Percentiles rank a stretch among this genome's conserved stretches.
These are phyloP conservation scores for Erythrocercus mccallii DNA, from an alignment of 2,113 vertebrate species.

Conservation along the genomic window DNA sequence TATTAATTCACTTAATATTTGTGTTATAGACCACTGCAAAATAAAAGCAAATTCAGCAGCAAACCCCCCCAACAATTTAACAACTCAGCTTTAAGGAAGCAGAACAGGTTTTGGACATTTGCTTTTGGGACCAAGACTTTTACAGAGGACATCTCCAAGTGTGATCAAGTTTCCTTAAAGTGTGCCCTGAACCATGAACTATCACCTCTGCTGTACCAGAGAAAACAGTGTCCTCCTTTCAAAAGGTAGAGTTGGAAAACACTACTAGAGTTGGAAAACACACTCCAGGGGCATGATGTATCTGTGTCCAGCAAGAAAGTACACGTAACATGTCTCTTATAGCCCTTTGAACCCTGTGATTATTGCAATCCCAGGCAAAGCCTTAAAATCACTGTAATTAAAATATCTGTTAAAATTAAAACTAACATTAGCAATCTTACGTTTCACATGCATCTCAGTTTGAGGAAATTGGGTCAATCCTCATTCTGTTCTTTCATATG, in stretches of 20 bases:
- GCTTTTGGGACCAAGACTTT: neutral
- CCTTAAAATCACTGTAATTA: neutral
- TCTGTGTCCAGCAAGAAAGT: neutral
- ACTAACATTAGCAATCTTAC: neutral
- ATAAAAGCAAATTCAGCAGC: constrained; percentile 50
- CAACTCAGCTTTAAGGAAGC: neutral
- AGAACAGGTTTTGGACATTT: neutral
- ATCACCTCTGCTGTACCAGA: neutral
- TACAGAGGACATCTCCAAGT: neutral
- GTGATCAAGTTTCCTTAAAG: neutral
- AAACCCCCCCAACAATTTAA: neutral
- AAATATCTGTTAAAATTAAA: neutral
- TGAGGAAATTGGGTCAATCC: neutral
- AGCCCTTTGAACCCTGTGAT: neutral
- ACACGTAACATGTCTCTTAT: neutral
- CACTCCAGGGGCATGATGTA: too few species aligned
- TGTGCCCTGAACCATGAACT: neutral
- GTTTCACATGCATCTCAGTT: neutral
- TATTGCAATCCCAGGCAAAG: neutral
- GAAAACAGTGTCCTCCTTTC: neutral
- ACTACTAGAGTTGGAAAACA: neutral
- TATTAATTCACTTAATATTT: neutral
- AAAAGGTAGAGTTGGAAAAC: neutral
- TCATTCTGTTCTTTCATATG: neutral
- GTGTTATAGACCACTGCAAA: neutral